Percentiles rank a stretch among this genome's conserved stretches.
Conservation (phyloP, 2,797 vertebrate genomes). For the Helostoma temminkii region DNA sequence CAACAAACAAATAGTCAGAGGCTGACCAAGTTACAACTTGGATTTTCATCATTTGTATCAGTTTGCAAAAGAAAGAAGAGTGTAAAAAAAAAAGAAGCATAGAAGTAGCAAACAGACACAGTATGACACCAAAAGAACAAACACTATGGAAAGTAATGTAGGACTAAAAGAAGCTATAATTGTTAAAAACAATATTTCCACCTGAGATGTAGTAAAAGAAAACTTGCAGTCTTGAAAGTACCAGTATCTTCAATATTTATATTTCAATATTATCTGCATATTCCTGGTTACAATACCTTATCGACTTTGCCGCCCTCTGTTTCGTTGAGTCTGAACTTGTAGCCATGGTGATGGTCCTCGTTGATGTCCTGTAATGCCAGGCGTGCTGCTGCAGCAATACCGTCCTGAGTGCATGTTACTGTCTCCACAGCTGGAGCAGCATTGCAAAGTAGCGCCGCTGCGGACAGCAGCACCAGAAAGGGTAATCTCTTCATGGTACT, state of each 20-base stretch:
- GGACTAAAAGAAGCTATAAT: background rate
- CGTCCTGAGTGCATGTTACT: conserved; percentile 30
- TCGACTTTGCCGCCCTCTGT: background rate
- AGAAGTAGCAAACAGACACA: no score
- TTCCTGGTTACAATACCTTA: conserved; percentile 8
- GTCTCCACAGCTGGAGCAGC: background rate
- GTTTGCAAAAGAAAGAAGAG: background rate
- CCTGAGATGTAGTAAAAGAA: background rate
- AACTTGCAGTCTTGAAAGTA: background rate
- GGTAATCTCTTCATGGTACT: conserved; percentile 58
- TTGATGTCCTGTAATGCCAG: conserved; percentile 59
- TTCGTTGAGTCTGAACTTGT: conserved; percentile 63
- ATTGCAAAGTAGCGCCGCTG: conserved; percentile 27
- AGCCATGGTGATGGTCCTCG: conserved; percentile 63
- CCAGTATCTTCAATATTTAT: background rate
- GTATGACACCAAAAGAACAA: background rate
- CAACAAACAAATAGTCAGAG: no score
- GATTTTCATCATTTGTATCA: background rate
- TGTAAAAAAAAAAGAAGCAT: background rate
- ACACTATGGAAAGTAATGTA: background rate
- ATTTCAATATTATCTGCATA: background rate
- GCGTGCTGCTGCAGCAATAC: background rate
- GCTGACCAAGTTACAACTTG: no score
- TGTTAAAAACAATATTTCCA: background rate
- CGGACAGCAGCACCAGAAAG: conserved; percentile 41